Base-by-base conservation (phyloP, 2,113 vertebrate genomes). In the Bufo gargarizans region DNA sequence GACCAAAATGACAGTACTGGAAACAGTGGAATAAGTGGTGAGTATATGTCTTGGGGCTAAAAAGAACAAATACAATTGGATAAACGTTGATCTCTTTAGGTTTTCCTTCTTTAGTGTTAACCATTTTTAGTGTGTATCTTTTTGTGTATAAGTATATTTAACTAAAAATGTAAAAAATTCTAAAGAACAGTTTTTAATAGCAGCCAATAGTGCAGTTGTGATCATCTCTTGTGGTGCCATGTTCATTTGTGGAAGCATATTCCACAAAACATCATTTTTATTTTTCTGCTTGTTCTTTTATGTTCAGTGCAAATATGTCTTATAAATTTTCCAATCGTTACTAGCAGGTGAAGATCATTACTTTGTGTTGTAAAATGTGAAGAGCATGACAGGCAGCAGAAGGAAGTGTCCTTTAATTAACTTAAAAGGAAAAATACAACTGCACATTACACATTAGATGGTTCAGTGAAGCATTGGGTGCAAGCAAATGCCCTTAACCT, bases 341-440 rank as follows among this genome's bases (percentile, higher is more conserved):
- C 76, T 56, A 67, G 13, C 65, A 63, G 86, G 78, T 81, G 20
- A 82, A 84, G 16, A 76, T 63, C n/a, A 47, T 67, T 84, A 77
- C 12, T 56, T 55, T 82, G 87, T 77, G 47, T 83, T 83, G 71
- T 76, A 77, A 77, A 76, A 61, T 45, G 79, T n/a, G 59, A 72
- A 61, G 67, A 82, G 53, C 33, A 11, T 47, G 86, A 77, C 69
- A 74, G 69, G 16, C 86, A 53, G 79, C 43, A 88, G 56, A 55
- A 83, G 69, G 69, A 88, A 83, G 80, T 55, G 87, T 61, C 58
- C 87, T 59, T 83, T 88, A 88, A 88, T 88, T 88, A 88, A 88
- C 69, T 65, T 63, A 67, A 76, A 84, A n/a, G 71, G 47, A 83
- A 20, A 58, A 59, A 53, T 83, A 61, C 87, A 82, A 77, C 84